A percentile compares a stretch with the other conserved stretches of the same genome.
Conservation (phyloP, 30 jellyfish, hydroid and myxozoan species). For the Aurelia coerulea region DNA sequence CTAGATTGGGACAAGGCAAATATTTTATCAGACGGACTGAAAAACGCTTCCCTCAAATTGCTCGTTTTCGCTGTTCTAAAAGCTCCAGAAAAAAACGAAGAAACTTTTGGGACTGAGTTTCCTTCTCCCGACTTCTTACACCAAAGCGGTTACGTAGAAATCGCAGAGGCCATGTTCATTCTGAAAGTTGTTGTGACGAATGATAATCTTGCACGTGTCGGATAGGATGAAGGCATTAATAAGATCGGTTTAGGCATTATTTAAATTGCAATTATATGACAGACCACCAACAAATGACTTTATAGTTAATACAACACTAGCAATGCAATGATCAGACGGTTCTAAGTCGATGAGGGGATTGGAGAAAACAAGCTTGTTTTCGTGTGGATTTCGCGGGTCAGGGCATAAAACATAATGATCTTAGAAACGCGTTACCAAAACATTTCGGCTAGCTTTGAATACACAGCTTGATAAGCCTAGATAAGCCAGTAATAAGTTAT, state of each 20-base stretch:
- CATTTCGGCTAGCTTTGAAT: slow-evolving; percentile 50
- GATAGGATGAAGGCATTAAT: background rate
- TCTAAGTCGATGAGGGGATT: slow-evolving; percentile 31
- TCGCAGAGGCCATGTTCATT: too few relatives aligned
- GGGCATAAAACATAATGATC: slow-evolving; percentile 21
- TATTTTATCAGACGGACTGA: too few relatives aligned
- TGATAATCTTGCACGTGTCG: background rate
- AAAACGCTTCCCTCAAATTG: too few relatives aligned
- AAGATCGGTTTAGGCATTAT: background rate
- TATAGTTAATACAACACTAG: background rate
- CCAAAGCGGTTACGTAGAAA: too few relatives aligned
- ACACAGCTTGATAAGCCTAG: slow-evolving; percentile 29
- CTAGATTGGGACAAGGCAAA: too few relatives aligned
- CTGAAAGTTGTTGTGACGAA: too few relatives aligned
- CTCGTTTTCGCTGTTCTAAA: too few relatives aligned
- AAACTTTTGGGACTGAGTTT: too few relatives aligned
- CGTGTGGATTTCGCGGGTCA: slow-evolving; percentile 66
- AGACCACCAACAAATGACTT: slow-evolving; percentile 7
- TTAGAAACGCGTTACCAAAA: slow-evolving; percentile 44
- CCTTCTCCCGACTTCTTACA: too few relatives aligned
- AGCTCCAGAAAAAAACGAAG: too few relatives aligned
- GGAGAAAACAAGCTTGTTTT: slow-evolving; percentile 33
- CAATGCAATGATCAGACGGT: slow-evolving; percentile 20
- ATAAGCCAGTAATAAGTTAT: slow-evolving; percentile 34
- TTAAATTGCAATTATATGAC: background rate